A percentile compares a stretch with the other conserved stretches of the same genome.
These are phyloP conservation scores for Channa maculata DNA, from an alignment of 2,113 vertebrate species.

Conservation along the genomic window DNA sequence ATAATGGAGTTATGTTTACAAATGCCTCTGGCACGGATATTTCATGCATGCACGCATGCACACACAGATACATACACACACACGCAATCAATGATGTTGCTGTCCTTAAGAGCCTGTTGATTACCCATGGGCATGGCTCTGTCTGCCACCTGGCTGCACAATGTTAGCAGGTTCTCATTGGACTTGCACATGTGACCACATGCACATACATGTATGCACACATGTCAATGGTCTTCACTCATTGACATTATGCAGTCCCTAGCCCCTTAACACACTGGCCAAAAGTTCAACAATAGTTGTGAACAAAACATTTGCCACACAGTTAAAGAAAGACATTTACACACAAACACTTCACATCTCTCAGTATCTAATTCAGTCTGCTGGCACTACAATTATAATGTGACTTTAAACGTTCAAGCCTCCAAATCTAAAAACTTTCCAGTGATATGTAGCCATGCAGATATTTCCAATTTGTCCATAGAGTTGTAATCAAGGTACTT, in stretches of 20 bases:
- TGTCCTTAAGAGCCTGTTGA: constrained; percentile 66
- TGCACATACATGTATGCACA: background rate
- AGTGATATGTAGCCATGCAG: background rate
- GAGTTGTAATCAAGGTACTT: too few species aligned
- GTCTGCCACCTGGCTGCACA: constrained; percentile 59
- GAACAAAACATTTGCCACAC: background rate
- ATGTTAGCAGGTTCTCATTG: constrained; percentile 56
- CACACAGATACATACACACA: constrained; percentile 1
- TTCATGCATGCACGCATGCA: constrained; percentile 21
- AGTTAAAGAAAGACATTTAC: background rate
- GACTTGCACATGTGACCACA: constrained; percentile 40
- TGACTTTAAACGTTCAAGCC: background rate
- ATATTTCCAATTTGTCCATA: too few species aligned
- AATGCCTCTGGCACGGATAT: too few species aligned
- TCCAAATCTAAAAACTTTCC: too few species aligned
- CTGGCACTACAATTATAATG: background rate
- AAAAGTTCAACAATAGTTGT: too few species aligned
- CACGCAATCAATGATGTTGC: constrained; percentile 31
- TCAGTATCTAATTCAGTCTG: constrained; percentile 16
- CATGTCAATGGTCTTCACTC: background rate
- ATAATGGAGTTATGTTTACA: constrained; percentile 49
- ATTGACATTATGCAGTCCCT: too few species aligned
- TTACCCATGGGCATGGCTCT: constrained; percentile 50
- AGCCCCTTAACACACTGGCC: too few species aligned
- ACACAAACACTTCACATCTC: constrained; percentile 11